These are phyloP conservation scores for Clostera curtula DNA, from an alignment of 2,888 invertebrate genomes.

Conservation along the genomic window DNA sequence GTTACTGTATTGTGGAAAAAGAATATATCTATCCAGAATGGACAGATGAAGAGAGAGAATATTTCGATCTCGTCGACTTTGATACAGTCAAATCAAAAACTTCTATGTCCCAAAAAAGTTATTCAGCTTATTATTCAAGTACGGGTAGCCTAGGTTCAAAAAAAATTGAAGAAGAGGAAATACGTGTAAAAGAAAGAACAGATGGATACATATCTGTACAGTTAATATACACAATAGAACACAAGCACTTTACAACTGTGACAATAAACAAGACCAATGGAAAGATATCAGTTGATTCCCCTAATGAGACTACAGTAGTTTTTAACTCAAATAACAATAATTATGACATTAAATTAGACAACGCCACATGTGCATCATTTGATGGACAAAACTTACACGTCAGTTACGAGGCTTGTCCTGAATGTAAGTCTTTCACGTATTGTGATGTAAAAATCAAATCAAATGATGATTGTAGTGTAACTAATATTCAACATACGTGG, in stretches of 20 bases:
- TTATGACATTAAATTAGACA: slow-evolving; percentile 46
- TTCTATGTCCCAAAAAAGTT: slow-evolving; percentile 39
- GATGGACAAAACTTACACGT: slow-evolving; percentile 45
- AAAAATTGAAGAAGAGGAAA: slow-evolving; percentile 30
- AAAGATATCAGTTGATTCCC: slow-evolving; percentile 46
- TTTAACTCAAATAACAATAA: slow-evolving; percentile 37
- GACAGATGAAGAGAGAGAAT: slow-evolving; percentile 49
- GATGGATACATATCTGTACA: slow-evolving; percentile 58
- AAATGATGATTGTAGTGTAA: slow-evolving; percentile 25
- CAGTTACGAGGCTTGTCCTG: slow-evolving; percentile 42
- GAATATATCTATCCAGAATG: slow-evolving; percentile 57
- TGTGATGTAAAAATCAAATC: slow-evolving; percentile 43
- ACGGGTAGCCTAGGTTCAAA: slow-evolving; percentile 22
- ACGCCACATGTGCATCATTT: slow-evolving; percentile 43
- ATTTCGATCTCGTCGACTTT: slow-evolving; percentile 33
- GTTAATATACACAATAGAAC: slow-evolving; percentile 54
- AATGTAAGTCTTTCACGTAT: slow-evolving; percentile 42
- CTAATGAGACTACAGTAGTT: slow-evolving; percentile 40
- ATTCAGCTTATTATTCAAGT: slow-evolving; percentile 19
- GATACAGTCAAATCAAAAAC: slow-evolving; percentile 30
- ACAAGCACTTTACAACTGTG: slow-evolving; percentile 69
- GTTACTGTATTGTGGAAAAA: slow-evolving; percentile 42
- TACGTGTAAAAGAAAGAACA: slow-evolving; percentile 20
- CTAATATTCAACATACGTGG: slow-evolving; percentile 39
- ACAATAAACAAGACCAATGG: slow-evolving; percentile 48